phyloP scores from a whole-genome alignment of 2,888 invertebrate genomes.

The Drosophila leonis region DNA sequence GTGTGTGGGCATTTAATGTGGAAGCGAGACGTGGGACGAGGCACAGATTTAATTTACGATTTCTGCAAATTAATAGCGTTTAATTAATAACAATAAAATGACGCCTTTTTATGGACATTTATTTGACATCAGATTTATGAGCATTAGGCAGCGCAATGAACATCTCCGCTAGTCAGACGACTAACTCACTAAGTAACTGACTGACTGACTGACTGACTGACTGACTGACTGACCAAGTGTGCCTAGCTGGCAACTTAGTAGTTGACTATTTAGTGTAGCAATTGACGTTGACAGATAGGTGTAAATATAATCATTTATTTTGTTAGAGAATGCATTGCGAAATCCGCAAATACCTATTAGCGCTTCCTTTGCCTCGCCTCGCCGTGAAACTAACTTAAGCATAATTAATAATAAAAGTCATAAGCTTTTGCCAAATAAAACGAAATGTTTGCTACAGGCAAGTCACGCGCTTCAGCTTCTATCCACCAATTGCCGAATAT shows the following conservation, averaged over 20 bases:
- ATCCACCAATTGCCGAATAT: neutral
- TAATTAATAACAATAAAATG: constrained; percentile 83
- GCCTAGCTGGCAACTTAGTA: neutral
- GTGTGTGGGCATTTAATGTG: constrained; percentile 64
- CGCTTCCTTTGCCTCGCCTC: neutral
- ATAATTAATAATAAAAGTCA: constrained; percentile 46
- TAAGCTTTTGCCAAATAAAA: constrained; percentile 19
- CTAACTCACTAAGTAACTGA: constrained; percentile 11
- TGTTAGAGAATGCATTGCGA: constrained; percentile 7
- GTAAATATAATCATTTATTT: constrained; percentile 2
- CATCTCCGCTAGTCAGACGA: constrained; percentile 13
- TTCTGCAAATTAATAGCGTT: constrained; percentile 82
- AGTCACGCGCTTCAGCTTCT: constrained; percentile 12
- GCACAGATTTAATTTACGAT: constrained; percentile 80
- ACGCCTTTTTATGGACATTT: constrained; percentile 79
- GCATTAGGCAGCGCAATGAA: constrained; percentile 34
- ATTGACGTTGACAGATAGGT: constrained; percentile 22
- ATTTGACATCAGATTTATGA: constrained; percentile 74
- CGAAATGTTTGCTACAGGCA: constrained; percentile 11
- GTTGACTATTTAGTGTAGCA: constrained; percentile 13
- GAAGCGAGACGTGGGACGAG: constrained; percentile 38
- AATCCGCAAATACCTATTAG: constrained; percentile 1
- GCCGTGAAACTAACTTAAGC: constrained; percentile 1
- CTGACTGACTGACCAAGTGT: constrained; percentile 1
- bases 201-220: constrained; percentile 5